Percentiles rank a stretch among this genome's conserved stretches.
Conservation (phyloP, 1,140 invertebrate genomes). For the Pseudomyrmex flavicornis region DNA sequence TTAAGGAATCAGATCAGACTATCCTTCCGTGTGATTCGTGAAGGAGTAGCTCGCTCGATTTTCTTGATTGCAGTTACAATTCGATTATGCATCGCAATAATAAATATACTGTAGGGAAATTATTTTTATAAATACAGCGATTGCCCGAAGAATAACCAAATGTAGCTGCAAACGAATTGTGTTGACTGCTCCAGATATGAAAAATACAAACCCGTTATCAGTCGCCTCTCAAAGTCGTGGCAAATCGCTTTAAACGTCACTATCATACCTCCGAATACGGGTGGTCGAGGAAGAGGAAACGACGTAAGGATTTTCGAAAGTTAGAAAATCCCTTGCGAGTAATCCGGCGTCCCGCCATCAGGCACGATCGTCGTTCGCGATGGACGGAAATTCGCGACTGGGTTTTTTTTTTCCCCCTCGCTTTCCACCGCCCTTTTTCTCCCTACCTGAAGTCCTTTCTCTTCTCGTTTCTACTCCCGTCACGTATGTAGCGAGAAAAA, state of each 20-base stretch:
- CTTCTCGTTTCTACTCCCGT: conserved; percentile 83
- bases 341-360: conserved; percentile 67
- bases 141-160: no score
- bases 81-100: background rate
- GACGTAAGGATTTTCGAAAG: conserved; percentile 43
- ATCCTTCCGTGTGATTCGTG: background rate
- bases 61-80: background rate
- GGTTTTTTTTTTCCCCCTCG: conserved; percentile 60
- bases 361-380: conserved; percentile 63
- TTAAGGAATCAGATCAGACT: conserved; percentile 53
- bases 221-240: background rate
- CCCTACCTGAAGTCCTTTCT: conserved; percentile 67
- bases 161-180: background rate
- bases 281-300: conserved; percentile 25
- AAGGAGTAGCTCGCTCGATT: no score
- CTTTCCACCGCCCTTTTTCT: conserved; percentile 49
- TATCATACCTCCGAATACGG: conserved; percentile 26
- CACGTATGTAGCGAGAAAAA: conserved; percentile 86
- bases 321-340: conserved; percentile 73
- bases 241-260: conserved; percentile 23
- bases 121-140: no score
- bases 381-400: conserved; percentile 75
- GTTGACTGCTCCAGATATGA: background rate
- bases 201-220: background rate
- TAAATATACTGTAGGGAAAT: no score